Evolutionary conservation across 2,888 invertebrate species (phyloP), one percentile per base, ranked within the genome.

Genomic region (Chloromyia formosa): DNA sequence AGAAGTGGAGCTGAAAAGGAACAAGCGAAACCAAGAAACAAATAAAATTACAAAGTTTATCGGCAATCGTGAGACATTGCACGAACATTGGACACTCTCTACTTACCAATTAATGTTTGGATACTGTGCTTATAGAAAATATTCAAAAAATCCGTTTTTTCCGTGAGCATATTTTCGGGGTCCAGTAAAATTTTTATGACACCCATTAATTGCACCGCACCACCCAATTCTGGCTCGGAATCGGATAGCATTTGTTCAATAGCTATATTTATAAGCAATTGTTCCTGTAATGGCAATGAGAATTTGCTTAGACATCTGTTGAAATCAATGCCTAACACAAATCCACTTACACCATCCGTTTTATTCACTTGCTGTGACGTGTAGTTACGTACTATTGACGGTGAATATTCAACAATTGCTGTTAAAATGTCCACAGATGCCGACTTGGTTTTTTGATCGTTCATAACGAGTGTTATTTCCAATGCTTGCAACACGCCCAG

Each of bases 71-170:
- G 60, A 23, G 4, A 40, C 40, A n/a, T 27, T n/a, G n/a, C n/a
- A n/a, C n/a, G n/a, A n/a, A n/a, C n/a, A n/a, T 45, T 49, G 12
- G 1, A 45, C n/a, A 23, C 2, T 49, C 10, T 49, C 49, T 10
- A 49, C 14, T 49, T 87, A 94, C 94, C 93, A 87, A 97, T 95
- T 80, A 99, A 89, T 73, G 95, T 94, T 84, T 96, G 95, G 89
- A 99, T 95, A 88, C 97, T 97, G 87, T 97, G 94, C 86, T 97
- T 97, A 88, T 99, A 99, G 87, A 99, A 99, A 86, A 97, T 97
- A 86, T 94, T 95, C 74, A 99, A 90, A 86, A 99, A 99, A 86
- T 99, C 98, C 18, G 96, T 94, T 86, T 98, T 98, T 87, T 99
- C 98, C 75, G 96, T 94, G 78, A 98, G 88, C 98, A 98, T 98